A percentile compares a stretch with the other conserved stretches of the same genome.
Conservation (phyloP, 2,113 vertebrate genomes). For the Leucosticte australis region DNA sequence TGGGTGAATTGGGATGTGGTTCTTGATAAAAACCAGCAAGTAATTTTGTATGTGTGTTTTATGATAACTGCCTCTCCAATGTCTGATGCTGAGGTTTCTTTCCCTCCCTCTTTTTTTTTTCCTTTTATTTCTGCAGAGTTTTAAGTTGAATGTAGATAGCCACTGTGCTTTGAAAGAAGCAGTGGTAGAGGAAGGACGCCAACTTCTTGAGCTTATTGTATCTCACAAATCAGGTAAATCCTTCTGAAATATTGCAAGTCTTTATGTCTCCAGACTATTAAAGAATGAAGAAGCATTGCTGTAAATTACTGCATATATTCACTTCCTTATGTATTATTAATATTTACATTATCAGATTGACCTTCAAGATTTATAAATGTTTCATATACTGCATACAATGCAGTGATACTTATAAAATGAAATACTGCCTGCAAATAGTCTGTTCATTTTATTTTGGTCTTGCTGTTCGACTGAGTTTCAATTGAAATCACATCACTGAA, state of each 20-base stretch:
- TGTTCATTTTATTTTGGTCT: constrained; percentile 81
- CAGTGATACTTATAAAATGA: constrained; percentile 82
- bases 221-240: constrained; percentile 95
- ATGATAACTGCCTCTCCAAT: not conserved
- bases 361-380: constrained; percentile 97
- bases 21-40: constrained; percentile 69
- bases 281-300: constrained; percentile 83
- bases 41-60: constrained; percentile 48
- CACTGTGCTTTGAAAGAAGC: constrained; percentile 88
- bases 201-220: constrained; percentile 90
- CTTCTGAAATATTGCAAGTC: constrained; percentile 80
- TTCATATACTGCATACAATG: constrained; percentile 86
- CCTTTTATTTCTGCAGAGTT: constrained; percentile 77
- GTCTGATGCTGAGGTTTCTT: not conserved
- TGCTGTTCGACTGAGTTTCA: constrained; percentile 72
- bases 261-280: constrained; percentile 83
- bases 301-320: constrained; percentile 86
- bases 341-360: constrained; percentile 98
- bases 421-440: constrained; percentile 82
- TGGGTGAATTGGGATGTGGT: constrained; percentile 59
- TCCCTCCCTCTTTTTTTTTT: not conserved
- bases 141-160: constrained; percentile 93
- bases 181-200: constrained; percentile 90
- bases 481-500: constrained; percentile 73
- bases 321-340: constrained; percentile 96